phyloP scores from a whole-genome alignment of 2,113 vertebrate genomes.

The Notothenia rossii region DNA sequence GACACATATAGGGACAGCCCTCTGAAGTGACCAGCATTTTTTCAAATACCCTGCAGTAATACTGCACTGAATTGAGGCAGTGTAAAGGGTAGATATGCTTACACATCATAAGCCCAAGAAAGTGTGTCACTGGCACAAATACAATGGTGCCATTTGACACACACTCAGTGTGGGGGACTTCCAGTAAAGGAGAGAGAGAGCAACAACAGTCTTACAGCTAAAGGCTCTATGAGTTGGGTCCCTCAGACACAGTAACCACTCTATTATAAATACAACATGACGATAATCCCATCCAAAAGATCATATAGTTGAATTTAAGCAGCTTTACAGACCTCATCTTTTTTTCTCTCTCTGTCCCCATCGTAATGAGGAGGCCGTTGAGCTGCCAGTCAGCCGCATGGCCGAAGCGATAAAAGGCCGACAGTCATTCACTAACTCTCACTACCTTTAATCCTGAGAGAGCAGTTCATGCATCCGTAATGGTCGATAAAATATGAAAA shows the following conservation, averaged over 20 bases:
- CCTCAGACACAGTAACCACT: slow-evolving; percentile 6
- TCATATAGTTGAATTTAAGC: slow-evolving; percentile 62
- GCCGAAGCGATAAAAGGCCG: slow-evolving; percentile 40
- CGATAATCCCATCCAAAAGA: slow-evolving; percentile 32
- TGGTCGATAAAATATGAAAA: slow-evolving; percentile 72
- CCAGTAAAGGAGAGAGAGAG: slow-evolving; percentile 51
- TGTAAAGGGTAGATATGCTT: slow-evolving; percentile 71
- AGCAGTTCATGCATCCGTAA: slow-evolving; percentile 73
- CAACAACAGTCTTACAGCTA: slow-evolving; percentile 8
- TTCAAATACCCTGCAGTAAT: slow-evolving; percentile 68
- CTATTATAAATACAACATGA: slow-evolving; percentile 37
- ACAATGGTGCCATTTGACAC: slow-evolving; percentile 69
- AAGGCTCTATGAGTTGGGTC: slow-evolving; percentile 13
- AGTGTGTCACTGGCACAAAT: slow-evolving; percentile 77
- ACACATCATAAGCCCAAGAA: slow-evolving; percentile 69
- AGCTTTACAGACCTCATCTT: slow-evolving; percentile 50
- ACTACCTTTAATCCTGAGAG: slow-evolving; percentile 60
- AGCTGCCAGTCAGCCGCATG: slow-evolving; percentile 47
- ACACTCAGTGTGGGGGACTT: slow-evolving; percentile 66
- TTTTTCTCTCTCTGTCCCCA: not conserved
- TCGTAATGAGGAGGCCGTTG: slow-evolving; percentile 35
- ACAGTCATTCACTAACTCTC: slow-evolving; percentile 20
- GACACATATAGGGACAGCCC: slow-evolving; percentile 37
- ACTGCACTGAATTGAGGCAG: slow-evolving; percentile 57
- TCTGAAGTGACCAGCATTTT: slow-evolving; percentile 58